Evolutionary conservation across 2,113 vertebrate species (phyloP).

Genomic region (Pagrus major): DNA sequence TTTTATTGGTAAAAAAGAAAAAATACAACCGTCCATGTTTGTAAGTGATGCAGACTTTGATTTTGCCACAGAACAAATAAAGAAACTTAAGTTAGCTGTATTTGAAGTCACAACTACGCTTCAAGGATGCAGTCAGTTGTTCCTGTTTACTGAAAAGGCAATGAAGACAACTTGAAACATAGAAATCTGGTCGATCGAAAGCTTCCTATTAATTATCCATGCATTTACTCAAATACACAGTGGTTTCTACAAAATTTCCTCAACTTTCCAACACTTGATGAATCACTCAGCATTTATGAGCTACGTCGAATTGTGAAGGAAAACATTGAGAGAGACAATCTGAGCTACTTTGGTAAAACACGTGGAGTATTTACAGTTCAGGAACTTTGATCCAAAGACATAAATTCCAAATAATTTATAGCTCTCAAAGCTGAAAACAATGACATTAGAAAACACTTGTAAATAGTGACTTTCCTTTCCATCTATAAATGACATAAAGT

Average conservation of each 20-base stretch:
- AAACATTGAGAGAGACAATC: conserved; percentile 41
- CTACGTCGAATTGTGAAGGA: conserved; percentile 49
- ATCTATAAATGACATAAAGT: conserved; percentile 86
- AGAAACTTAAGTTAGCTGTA: conserved; percentile 31
- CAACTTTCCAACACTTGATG: conserved; percentile 24
- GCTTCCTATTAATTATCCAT: conserved; percentile 2
- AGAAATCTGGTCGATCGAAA: conserved; percentile 26
- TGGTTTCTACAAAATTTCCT: conserved; percentile 31
- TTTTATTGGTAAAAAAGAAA: conserved; percentile 69
- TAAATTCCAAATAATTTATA: conserved; percentile 75
- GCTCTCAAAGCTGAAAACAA: conserved; percentile 71
- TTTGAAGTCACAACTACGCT: conserved; percentile 10
- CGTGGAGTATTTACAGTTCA: conserved; percentile 66
- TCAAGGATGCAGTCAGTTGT: conserved; percentile 32
- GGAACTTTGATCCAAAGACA: conserved; percentile 62
- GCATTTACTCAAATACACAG: conserved; percentile 46
- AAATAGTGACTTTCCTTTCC: conserved; percentile 74
- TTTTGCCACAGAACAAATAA: conserved; percentile 53
- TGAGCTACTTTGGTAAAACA: conserved; percentile 55
- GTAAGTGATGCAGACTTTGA: conserved; percentile 50
- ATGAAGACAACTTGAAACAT: conserved; percentile 53
- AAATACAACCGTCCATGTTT: conserved; percentile 40
- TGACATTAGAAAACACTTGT: conserved; percentile 71
- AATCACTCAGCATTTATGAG: conserved; percentile 21
- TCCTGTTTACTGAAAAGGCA: conserved; percentile 22